Evolutionary conservation across 2,797 vertebrate genomes (phyloP).

Genomic region (Sorex maritimensis): DNA sequence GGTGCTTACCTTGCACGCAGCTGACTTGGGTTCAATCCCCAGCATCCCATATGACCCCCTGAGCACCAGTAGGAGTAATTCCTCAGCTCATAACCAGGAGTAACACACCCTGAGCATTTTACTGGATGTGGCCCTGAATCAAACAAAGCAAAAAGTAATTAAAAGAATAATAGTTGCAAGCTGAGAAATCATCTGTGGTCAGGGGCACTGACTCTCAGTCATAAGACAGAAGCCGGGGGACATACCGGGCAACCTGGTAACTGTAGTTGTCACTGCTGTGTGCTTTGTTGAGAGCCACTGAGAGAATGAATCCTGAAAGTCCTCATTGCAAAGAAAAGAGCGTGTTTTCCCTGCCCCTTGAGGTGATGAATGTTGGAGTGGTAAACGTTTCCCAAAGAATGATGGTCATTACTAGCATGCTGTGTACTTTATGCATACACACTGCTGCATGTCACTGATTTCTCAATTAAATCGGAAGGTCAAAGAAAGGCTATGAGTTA

Average conservation of each 20-base stretch:
- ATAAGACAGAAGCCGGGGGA: background rate
- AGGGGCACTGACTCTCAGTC: background rate
- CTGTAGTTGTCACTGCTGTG: background rate
- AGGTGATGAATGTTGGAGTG: background rate
- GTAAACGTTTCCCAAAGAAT: background rate
- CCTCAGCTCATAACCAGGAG: no score
- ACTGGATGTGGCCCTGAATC: no score
- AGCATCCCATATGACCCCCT: no score
- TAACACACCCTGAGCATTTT: no score
- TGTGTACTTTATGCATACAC: background rate
- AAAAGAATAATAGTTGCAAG: background rate
- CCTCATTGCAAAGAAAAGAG: background rate
- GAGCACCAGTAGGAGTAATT: no score
- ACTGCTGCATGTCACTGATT: background rate
- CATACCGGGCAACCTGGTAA: background rate
- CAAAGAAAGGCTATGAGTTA: background rate
- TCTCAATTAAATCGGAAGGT: background rate
- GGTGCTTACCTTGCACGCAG: no score
- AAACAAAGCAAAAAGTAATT: no score
- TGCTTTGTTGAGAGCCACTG: background rate
- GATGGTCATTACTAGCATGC: background rate
- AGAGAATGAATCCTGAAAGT: background rate
- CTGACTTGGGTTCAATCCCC: no score
- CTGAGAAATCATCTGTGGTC: background rate
- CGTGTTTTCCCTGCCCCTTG: background rate